A percentile compares a stretch with the other conserved stretches of the same genome.
These are phyloP conservation scores for Sebastes vulpes DNA, from an alignment of 2,797 vertebrate genomes.

Conservation along the genomic window DNA sequence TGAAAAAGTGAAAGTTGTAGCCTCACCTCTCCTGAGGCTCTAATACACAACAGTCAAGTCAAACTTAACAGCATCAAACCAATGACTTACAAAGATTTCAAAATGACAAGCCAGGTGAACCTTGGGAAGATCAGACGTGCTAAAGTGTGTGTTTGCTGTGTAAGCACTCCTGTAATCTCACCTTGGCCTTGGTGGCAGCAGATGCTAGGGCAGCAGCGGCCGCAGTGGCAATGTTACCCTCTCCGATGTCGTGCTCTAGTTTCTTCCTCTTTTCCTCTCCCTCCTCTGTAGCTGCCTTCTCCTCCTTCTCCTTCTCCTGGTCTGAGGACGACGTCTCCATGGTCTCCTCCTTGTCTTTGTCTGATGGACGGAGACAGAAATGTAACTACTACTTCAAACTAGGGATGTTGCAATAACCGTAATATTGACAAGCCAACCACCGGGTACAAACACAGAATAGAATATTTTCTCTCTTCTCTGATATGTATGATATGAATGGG, in stretches of 20 bases:
- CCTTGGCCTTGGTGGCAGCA: conserved; percentile 98
- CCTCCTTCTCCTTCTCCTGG: conserved; percentile 86
- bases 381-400: neutral
- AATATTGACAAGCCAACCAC: too few relatives aligned
- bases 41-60: neutral
- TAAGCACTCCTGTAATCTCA: conserved; percentile 62
- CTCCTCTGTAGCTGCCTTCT: conserved; percentile 87
- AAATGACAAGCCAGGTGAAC: neutral
- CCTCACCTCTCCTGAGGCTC: neutral
- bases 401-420: too few relatives aligned
- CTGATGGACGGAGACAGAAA: conserved; percentile 35
- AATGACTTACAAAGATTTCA: neutral
- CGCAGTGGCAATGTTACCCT: conserved; percentile 96
- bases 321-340: conserved; percentile 89
- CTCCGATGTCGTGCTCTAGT: conserved; percentile 93
- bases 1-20: neutral
- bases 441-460: too few relatives aligned
- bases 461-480: too few relatives aligned
- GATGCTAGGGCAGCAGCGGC: conserved; percentile 97
- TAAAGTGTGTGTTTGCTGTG: neutral
- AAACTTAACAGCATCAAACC: neutral
- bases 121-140: neutral
- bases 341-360: conserved; percentile 90
- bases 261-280: conserved; percentile 91
- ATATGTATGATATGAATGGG: neutral